Evolutionary conservation across 2,888 invertebrate species (phyloP).

Genomic region (Ectropis crepuscularia): DNA sequence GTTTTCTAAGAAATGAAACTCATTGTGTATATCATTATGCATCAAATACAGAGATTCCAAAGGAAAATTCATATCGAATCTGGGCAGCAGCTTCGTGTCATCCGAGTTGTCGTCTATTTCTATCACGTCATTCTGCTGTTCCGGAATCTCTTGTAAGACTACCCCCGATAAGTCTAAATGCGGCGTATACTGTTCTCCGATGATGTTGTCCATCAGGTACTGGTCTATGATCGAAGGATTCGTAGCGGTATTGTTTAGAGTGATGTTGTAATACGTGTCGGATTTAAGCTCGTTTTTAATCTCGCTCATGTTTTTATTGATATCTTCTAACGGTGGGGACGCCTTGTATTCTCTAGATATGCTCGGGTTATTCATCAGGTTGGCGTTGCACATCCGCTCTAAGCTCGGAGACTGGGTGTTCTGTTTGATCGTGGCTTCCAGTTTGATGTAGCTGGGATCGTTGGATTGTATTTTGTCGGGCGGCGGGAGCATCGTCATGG

Average conservation of each 20-base stretch:
- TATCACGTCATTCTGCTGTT: conserved; percentile 74
- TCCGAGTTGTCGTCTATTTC: conserved; percentile 81
- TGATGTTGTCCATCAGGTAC: conserved; percentile 74
- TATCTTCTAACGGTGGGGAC: conserved; percentile 76
- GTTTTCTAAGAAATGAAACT: conserved; percentile 76
- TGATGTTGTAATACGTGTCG: conserved; percentile 70
- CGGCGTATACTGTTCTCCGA: conserved; percentile 72
- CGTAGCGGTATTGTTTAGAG: conserved; percentile 58
- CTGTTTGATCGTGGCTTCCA: conserved; percentile 77
- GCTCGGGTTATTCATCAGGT: conserved; percentile 63
- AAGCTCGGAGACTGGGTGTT: conserved; percentile 78
- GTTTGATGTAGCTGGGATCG: conserved; percentile 78
- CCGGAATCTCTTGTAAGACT: conserved; percentile 65
- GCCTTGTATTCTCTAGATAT: conserved; percentile 75
- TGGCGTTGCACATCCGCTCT: conserved; percentile 76
- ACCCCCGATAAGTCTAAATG: conserved; percentile 70
- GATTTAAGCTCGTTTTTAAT: conserved; percentile 80
- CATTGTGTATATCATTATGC: conserved; percentile 80
- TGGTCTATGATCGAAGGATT: conserved; percentile 74
- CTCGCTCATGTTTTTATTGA: conserved; percentile 75
- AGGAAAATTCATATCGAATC: conserved; percentile 76
- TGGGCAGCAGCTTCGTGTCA: conserved; percentile 73
- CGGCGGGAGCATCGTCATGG: conserved; percentile 70
- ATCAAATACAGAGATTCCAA: conserved; percentile 73
- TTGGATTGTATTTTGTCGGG: conserved; percentile 71